These are phyloP conservation scores for Coleophora flavipennella DNA, from an alignment of 2,888 invertebrate genomes.

Conservation along the genomic window DNA sequence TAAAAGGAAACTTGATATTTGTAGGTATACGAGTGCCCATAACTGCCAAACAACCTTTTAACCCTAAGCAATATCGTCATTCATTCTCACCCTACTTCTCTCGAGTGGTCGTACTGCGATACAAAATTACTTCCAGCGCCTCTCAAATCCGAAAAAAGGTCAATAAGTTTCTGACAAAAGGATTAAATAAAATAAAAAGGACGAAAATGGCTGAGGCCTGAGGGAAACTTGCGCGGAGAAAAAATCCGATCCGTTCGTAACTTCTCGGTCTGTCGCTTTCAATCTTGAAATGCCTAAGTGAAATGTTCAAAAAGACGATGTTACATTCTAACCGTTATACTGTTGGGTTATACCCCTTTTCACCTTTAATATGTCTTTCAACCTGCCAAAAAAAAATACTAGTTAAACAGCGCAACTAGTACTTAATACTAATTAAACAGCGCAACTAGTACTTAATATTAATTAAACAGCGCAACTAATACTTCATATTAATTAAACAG, in stretches of 20 bases:
- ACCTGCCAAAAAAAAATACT: too few relatives aligned
- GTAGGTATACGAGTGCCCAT: too few relatives aligned
- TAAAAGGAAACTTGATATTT: too few relatives aligned
- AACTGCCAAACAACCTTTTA: neutral
- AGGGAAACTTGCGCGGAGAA: too few relatives aligned
- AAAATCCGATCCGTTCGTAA: neutral
- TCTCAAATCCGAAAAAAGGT: constrained; percentile 25
- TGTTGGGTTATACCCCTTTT: too few relatives aligned
- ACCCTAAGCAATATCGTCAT: neutral
- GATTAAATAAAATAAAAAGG: constrained; percentile 20
- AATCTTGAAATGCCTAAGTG: constrained; percentile 1
- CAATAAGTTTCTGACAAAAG: constrained; percentile 30
- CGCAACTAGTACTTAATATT: too few relatives aligned
- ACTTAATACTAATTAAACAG: too few relatives aligned
- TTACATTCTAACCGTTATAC: too few relatives aligned
- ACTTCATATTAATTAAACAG: too few relatives aligned
- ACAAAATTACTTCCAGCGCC: constrained; percentile 29
- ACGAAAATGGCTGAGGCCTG: constrained; percentile 2
- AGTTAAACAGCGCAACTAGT: too few relatives aligned
- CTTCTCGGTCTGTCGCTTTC: constrained; percentile 1
- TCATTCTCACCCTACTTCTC: constrained; percentile 14
- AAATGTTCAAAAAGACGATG: neutral
- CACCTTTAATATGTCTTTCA: too few relatives aligned
- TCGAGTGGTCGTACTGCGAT: constrained; percentile 22
- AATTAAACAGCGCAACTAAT: too few relatives aligned